Evolutionary conservation across 2,113 vertebrate genomes (phyloP), one percentile per base, ranked within the genome.

Genomic region (Xiphias gladius): DNA sequence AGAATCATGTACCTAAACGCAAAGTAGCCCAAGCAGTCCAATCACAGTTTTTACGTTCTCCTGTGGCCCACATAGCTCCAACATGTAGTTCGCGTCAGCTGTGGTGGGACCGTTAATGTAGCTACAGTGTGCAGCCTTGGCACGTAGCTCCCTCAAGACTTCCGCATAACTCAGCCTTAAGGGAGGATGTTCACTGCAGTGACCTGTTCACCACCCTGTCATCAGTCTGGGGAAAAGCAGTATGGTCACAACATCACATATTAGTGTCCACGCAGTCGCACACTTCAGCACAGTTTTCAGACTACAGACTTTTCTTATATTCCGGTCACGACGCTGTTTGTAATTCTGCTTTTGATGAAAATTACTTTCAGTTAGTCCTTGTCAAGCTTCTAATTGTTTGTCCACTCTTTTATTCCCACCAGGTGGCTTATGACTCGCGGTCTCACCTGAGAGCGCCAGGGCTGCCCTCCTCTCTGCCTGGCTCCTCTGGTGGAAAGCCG

Each of bases 371-470:
- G 2, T 10, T 32, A 6, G 12, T 17, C 58, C 14, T 32, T 32
- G 26, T 32, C 28, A 55, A 28, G 59, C 30, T 74, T 11, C 20
- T 46, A 26, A 22, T 57, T 11, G 13, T 61, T 46, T 39, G 1
- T 52, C 32, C 0, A 1, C 37, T 19, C 1, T 58, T 30, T 63
- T 76, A 11, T 81, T 68, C 43, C 73, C 75, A 70, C 59, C 86
- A 95, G 95, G 93, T 95, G 88, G 93, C 96, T 0, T 98, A 97
- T 67, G 97, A 98, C 77, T 97, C 96, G 0, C 96, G 97, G 32
- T 95, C 97, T 64, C 97, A 97, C 79, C 94, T 98, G 88, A 96
- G 97, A 69, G 93, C 95, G 4, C 91, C 96, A 0, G 88, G 92
- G n/a, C 76, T 96, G 80, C 94, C 97, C 13, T 95, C 97, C 0